A percentile compares a stretch with the other conserved stretches of the same genome.
Conservation (phyloP, 2,888 invertebrate species). For the Sinohyriopsis cumingii region DNA sequence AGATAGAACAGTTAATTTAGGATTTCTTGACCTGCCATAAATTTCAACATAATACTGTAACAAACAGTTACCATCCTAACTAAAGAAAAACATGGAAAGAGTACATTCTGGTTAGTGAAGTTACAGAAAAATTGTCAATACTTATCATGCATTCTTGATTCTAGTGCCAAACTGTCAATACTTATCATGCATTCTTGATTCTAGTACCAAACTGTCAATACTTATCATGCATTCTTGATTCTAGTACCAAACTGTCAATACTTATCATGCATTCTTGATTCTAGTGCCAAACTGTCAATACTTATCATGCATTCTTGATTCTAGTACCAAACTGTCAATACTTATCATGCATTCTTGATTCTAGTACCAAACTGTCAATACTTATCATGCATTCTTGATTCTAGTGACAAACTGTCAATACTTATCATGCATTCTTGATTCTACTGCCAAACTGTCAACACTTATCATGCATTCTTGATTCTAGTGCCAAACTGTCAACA, state of each 20-base stretch:
- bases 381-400: neutral
- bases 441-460: conserved; percentile 36
- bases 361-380: conserved; percentile 36
- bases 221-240: neutral
- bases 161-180: conserved; percentile 36
- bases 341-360: neutral
- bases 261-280: neutral
- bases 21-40: no score
- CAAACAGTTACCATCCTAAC: no score
- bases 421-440: neutral
- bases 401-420: conserved; percentile 36
- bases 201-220: conserved; percentile 36
- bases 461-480: neutral
- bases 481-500: conserved; percentile 36
- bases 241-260: conserved; percentile 36
- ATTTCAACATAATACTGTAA: no score
- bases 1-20: no score
- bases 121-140: conserved; percentile 2
- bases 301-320: neutral
- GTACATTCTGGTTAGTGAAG: neutral
- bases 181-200: neutral
- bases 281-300: conserved; percentile 36
- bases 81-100: no score
- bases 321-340: conserved; percentile 36
- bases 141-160: neutral